Conservation (phyloP, 2,113 vertebrate species). For the Cacatua alba region DNA sequence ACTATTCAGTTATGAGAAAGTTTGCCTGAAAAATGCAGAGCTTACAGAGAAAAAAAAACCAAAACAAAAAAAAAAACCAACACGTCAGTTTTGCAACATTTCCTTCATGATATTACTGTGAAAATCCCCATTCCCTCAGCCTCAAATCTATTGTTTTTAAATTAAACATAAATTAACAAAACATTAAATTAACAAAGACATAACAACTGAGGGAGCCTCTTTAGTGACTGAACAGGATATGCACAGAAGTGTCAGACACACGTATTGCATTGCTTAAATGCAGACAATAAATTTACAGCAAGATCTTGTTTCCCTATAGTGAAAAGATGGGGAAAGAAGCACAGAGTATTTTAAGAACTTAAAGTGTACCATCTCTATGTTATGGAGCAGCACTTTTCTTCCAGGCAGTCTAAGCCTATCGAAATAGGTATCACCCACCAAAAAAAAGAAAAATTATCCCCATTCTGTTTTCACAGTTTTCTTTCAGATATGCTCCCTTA, state of each 20-base stretch:
- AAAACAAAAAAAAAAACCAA: not conserved
- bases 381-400: not conserved
- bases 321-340: not conserved
- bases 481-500: not conserved
- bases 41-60: not conserved
- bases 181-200: not conserved
- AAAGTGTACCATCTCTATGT: not conserved
- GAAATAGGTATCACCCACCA: not conserved
- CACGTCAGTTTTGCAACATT: conserved; percentile 1
- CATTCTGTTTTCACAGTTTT: not conserved
- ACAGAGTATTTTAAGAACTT: not conserved
- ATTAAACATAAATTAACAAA: not conserved
- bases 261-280: not conserved
- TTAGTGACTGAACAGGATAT: not conserved
- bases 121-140: not conserved
- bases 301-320: not conserved
- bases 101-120: not conserved
- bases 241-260: not conserved
- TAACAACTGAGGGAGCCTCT: not conserved
- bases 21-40: conserved; percentile 12
- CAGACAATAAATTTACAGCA: not conserved
- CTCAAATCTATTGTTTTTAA: not conserved
- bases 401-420: not conserved
- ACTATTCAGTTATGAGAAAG: conserved; percentile 9
- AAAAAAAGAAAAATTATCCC: not conserved